These are phyloP conservation scores for Triplophysa siluroides DNA, from an alignment of 2,113 vertebrate genomes.

Conservation along the genomic window DNA sequence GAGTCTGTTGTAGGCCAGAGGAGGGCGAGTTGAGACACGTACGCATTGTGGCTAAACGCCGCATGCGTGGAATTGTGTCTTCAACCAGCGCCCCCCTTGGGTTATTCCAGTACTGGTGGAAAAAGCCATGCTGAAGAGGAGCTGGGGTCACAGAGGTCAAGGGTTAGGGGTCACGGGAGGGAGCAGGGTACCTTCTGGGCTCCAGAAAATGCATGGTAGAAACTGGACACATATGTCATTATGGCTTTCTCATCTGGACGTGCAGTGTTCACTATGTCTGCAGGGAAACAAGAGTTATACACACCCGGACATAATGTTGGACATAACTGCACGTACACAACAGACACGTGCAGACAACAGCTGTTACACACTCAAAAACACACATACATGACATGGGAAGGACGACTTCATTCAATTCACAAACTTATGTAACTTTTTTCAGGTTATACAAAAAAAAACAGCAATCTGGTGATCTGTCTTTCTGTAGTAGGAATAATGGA, in stretches of 20 bases:
- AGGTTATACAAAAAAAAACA: too few relatives aligned
- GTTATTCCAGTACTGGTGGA: slow-evolving; percentile 46
- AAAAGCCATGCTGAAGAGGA: slow-evolving; percentile 69
- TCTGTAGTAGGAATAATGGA: too few relatives aligned
- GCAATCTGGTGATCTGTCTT: too few relatives aligned
- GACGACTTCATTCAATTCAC: background rate
- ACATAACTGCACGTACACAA: slow-evolving; percentile 31
- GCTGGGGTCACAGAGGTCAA: slow-evolving; percentile 17
- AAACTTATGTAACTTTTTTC: background rate
- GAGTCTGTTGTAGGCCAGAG: slow-evolving; percentile 22
- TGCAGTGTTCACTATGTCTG: slow-evolving; percentile 97
- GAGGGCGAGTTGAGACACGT: slow-evolving; percentile 1
- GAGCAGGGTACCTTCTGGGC: slow-evolving; percentile 88
- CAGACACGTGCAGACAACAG: slow-evolving; percentile 28
- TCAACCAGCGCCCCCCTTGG: background rate
- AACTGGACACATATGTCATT: slow-evolving; percentile 99
- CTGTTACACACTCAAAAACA: background rate
- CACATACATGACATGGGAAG: background rate
- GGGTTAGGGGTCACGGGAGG: slow-evolving; percentile 8
- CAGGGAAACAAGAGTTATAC: slow-evolving; percentile 64
- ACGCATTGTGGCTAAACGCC: too few relatives aligned
- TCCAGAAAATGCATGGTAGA: slow-evolving; percentile 99
- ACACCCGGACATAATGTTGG: slow-evolving; percentile 35
- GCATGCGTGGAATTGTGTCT: background rate
- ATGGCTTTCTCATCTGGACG: slow-evolving; percentile 98